Conservation (phyloP, 1,140 invertebrate species). For the Brachionus rubens region DNA sequence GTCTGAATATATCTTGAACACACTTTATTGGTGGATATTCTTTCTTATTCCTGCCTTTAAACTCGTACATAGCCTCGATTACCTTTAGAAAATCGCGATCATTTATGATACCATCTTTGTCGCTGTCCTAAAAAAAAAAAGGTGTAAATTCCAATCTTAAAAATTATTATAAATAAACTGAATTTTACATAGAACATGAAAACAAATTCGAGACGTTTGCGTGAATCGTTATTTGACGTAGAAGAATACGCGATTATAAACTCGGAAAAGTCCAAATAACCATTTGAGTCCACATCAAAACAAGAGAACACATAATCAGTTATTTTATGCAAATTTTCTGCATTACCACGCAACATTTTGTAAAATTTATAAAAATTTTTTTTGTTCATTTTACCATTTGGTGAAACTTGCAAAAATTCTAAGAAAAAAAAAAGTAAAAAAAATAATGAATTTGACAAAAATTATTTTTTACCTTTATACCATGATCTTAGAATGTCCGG, state of each 20-base stretch:
- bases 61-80: constrained; percentile 44
- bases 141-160: background rate
- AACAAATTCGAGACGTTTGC: constrained; percentile 42
- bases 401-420: constrained; percentile 41
- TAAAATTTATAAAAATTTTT: constrained; percentile 47
- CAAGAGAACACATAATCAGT: constrained; percentile 34
- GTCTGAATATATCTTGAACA: constrained; percentile 44
- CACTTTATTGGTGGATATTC: constrained; percentile 41
- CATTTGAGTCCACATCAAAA: constrained; percentile 45
- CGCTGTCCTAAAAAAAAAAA: constrained; percentile 2
- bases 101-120: constrained; percentile 45
- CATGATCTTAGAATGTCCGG: constrained; percentile 34
- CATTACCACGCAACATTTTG: constrained; percentile 1
- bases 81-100: constrained; percentile 44
- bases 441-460: too few species aligned
- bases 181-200: constrained; percentile 41
- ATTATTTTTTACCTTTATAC: constrained; percentile 45
- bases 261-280: constrained; percentile 41
- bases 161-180: background rate
- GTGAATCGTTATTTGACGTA: constrained; percentile 2
- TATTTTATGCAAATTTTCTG: constrained; percentile 44
- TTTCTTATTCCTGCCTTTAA: constrained; percentile 39
- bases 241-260: constrained; percentile 43
- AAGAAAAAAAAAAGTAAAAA: too few species aligned
- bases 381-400: constrained; percentile 35